These are phyloP conservation scores for Bibio marci DNA, from an alignment of 2,888 invertebrate species.

Conservation along the genomic window DNA sequence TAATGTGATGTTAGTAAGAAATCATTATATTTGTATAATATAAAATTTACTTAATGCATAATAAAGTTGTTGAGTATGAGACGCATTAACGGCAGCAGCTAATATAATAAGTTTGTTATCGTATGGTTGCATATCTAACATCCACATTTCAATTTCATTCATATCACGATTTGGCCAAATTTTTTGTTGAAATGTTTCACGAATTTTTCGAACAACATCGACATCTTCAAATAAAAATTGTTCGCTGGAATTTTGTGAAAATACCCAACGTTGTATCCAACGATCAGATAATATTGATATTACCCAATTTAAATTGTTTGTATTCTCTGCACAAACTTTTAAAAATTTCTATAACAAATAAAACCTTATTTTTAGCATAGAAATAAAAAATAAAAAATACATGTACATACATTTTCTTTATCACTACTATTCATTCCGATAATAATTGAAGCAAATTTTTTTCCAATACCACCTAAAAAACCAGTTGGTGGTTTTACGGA, in stretches of 20 bases:
- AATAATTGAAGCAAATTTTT: constrained; percentile 32
- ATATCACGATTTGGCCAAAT: constrained; percentile 42
- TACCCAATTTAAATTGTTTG: constrained; percentile 31
- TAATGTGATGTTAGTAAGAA: neutral
- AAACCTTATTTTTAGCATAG: constrained; percentile 1
- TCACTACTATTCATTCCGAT: constrained; percentile 27
- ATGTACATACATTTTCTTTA: constrained; percentile 22
- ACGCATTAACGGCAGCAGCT: constrained; percentile 48
- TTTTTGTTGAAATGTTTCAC: constrained; percentile 48
- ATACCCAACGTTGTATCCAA: constrained; percentile 68
- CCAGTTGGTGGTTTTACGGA: constrained; percentile 58
- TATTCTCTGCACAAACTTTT: constrained; percentile 40
- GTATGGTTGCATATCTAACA: constrained; percentile 60
- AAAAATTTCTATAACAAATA: constrained; percentile 32
- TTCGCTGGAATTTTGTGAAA: constrained; percentile 42
- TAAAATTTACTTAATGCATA: constrained; percentile 47
- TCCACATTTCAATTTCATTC: constrained; percentile 47
- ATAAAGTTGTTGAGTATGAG: constrained; percentile 46
- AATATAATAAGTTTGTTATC: constrained; percentile 51
- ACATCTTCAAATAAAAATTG: constrained; percentile 51
- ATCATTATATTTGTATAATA: neutral
- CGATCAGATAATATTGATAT: constrained; percentile 62
- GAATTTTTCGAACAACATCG: constrained; percentile 52
- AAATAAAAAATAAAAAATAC: neutral
- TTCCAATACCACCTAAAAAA: constrained; percentile 76